These are phyloP conservation scores for Elmis aenea DNA, from an alignment of 2,888 invertebrate genomes.

Conservation along the genomic window DNA sequence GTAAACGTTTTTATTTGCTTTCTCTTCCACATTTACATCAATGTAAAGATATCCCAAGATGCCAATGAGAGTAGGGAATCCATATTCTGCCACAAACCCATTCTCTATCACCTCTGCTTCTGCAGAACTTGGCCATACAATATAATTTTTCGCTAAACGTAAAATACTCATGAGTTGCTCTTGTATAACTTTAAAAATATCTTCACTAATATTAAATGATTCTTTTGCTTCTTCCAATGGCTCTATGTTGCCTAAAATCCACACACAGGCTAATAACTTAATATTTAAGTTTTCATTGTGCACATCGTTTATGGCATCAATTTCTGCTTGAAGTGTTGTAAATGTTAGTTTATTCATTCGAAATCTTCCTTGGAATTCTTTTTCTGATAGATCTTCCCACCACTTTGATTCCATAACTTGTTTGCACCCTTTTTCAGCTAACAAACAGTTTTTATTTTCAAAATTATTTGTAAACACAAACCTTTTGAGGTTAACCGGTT, in stretches of 20 bases:
- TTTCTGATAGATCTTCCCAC: slow-evolving; percentile 20
- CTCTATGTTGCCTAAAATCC: slow-evolving; percentile 25
- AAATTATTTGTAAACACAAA: no score
- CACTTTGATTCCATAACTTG: no score
- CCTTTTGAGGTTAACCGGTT: no score
- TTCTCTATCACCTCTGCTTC: slow-evolving; percentile 20
- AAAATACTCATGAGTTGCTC: slow-evolving; percentile 22
- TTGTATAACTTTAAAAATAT: slow-evolving; percentile 16
- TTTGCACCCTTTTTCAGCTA: no score
- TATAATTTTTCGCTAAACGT: slow-evolving; percentile 18
- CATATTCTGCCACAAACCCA: slow-evolving; percentile 18
- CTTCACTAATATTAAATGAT: slow-evolving; percentile 17
- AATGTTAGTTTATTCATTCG: slow-evolving; percentile 23
- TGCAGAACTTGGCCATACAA: slow-evolving; percentile 22
- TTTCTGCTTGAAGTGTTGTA: slow-evolving; percentile 24
- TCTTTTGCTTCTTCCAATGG: slow-evolving; percentile 20
- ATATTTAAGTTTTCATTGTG: slow-evolving; percentile 18
- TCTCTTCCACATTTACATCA: slow-evolving; percentile 12
- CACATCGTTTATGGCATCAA: slow-evolving; percentile 18
- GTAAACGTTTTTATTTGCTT: slow-evolving; percentile 11
- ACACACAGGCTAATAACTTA: slow-evolving; percentile 21
- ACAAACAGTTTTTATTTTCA: no score
- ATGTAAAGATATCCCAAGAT: slow-evolving; percentile 27
- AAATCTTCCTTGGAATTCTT: slow-evolving; percentile 25
- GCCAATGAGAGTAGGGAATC: slow-evolving; percentile 25